Base-by-base conservation (phyloP, 2,113 vertebrate genomes). In the Romanogobio albipinnatus region DNA sequence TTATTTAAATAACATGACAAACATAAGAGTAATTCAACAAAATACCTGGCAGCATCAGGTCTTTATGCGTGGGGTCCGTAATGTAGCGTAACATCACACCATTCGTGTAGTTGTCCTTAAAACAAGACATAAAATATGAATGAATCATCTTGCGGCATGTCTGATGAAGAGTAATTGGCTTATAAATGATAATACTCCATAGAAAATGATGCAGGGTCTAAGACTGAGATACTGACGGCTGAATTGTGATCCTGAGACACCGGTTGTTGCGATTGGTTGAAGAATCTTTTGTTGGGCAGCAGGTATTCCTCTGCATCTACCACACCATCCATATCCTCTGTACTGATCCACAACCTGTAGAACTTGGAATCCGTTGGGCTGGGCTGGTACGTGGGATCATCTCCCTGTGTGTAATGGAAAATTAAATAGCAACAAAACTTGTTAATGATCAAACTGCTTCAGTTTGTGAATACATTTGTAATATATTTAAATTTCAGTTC, bases 301-400 rank as follows among this genome's bases (percentile, higher is more conserved):
- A 98, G 94, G 89, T 99, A 99, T 86, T 99, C 96, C 0, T 99
- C 97, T 0, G 95, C 96, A 0, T 99, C 98, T 0, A 97, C 93
- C 0, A 96, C 91, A 0, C 96, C 95, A 9, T 96, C 96, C 90
- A 95, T 94, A 86, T 96, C 96, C 9, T 97, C 97, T 2, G 96
- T 94, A 9, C 96, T 96, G 92, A 98, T 95, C 84, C 98, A 92
- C 13, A 94, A 95, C 0, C 95, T 95, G 85, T 94, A 98, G 36
- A 98, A 96, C 73, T 95, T 95, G 59, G 95, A 94, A 90, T 98
- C 97, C 0, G 95, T 95, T 0, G 97, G 97, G 87, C 96, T 97
- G 7, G 97, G 96, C 66, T 96, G 91, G 29, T 94, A 92, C 94
- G 96, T 96, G 7, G 93, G 90, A 10, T 96, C 94, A 5, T 98